Conservation (phyloP, 2,113 vertebrate species). For the Tragelaphus scriptus region DNA sequence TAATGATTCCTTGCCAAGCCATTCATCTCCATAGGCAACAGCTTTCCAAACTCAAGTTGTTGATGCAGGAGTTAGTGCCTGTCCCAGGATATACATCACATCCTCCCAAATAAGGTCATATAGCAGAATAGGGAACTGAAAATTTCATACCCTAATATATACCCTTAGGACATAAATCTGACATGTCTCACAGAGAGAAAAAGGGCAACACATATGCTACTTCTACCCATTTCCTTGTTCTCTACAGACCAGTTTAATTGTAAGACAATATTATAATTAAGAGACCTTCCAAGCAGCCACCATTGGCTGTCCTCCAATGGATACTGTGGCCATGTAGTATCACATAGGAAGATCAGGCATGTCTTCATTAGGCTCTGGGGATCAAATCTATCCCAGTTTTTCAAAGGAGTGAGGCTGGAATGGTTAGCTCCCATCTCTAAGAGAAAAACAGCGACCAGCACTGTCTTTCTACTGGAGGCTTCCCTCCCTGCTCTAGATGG, state of each 20-base stretch:
- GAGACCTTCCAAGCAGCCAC: not conserved
- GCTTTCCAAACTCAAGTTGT: not conserved
- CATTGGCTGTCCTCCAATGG: not conserved
- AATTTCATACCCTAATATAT: not conserved
- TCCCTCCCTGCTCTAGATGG: no score
- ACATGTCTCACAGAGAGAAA: not conserved
- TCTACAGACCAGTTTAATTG: not conserved
- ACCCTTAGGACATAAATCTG: not conserved
- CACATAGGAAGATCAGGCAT: not conserved
- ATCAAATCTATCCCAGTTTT: not conserved
- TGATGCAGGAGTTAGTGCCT: not conserved
- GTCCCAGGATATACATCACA: not conserved
- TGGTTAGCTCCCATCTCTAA: not conserved
- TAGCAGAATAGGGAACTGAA: not conserved
- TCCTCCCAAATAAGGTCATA: not conserved
- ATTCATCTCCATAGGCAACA: not conserved
- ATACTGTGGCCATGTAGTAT: not conserved
- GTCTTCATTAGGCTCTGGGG: not conserved
- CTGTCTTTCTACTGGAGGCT: no score
- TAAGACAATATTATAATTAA: not conserved
- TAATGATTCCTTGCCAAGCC: not conserved
- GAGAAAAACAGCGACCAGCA: not conserved
- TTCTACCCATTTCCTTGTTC: not conserved
- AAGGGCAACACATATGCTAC: not conserved
- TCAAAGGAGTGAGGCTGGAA: not conserved